Evolutionary conservation across 2,797 vertebrate genomes (phyloP).

Genomic region (Lithobates pipiens): DNA sequence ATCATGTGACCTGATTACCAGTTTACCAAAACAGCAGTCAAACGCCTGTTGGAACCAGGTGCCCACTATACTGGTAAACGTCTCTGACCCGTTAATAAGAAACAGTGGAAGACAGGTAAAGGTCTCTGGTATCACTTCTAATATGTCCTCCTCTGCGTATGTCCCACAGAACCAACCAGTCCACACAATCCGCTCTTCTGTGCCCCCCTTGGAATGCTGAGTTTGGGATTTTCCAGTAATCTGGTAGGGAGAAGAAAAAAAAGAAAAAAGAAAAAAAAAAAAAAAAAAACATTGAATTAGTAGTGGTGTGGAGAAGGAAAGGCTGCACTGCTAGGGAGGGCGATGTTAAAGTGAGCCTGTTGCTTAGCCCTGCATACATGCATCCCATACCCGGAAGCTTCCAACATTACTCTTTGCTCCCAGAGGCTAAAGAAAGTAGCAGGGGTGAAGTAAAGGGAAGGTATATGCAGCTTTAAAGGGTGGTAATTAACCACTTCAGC

Average conservation of each 20-base stretch:
- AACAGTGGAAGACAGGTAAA: conserved; percentile 91
- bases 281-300: neutral
- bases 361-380: too few relatives aligned
- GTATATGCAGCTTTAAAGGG: too few relatives aligned
- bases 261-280: conserved; percentile 24
- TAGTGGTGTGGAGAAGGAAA: too few relatives aligned
- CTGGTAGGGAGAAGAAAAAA: conserved; percentile 68
- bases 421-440: too few relatives aligned
- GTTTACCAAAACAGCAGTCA: conserved; percentile 86
- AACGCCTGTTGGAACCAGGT: conserved; percentile 90
- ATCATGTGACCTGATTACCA: conserved; percentile 83
- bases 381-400: too few relatives aligned
- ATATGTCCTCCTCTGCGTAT: conserved; percentile 78
- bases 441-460: too few relatives aligned
- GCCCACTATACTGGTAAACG: conserved; percentile 78
- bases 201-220: conserved; percentile 66
- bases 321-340: too few relatives aligned
- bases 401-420: too few relatives aligned
- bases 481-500: too few relatives aligned
- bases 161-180: conserved; percentile 89
- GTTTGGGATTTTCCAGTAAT: conserved; percentile 75
- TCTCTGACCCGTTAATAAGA: conserved; percentile 79
- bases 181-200: conserved; percentile 81
- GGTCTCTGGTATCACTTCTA: conserved; percentile 75
- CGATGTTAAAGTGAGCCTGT: too few relatives aligned